These are phyloP conservation scores for Antheraea pernyi DNA, from an alignment of 1,140 invertebrate genomes.

Conservation along the genomic window DNA sequence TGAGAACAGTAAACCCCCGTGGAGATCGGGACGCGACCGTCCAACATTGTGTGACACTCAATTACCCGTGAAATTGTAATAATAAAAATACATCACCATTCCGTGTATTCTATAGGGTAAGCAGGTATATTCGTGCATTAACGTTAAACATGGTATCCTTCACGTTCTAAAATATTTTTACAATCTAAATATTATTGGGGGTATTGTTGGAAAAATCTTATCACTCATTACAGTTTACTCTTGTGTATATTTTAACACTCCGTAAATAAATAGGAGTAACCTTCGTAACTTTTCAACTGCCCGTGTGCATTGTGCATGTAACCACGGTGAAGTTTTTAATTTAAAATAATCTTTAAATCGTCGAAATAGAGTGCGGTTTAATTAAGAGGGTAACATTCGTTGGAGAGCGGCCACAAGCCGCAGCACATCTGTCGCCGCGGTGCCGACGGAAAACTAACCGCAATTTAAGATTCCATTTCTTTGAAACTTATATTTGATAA, in stretches of 20 bases:
- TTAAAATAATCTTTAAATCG: conserved; percentile 17
- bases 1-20: conserved; percentile 21
- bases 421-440: conserved; percentile 41
- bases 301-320: conserved; percentile 10
- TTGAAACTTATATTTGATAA: conserved; percentile 6
- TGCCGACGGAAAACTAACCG: conserved; percentile 38
- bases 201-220: neutral
- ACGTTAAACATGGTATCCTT: neutral
- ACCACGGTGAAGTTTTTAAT: neutral
- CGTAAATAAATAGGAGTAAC: neutral
- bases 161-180: no score
- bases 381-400: conserved; percentile 5
- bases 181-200: no score
- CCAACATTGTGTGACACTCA: conserved; percentile 52
- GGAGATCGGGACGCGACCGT: conserved; percentile 28
- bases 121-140: neutral
- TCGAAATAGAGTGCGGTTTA: conserved; percentile 18
- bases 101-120: neutral
- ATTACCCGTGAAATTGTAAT: conserved; percentile 65
- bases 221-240: neutral
- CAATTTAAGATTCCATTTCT: conserved; percentile 40
- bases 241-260: neutral
- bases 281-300: neutral
- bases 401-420: conserved; percentile 30
- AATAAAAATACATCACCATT: neutral